Conservation (phyloP, 2,113 vertebrate species). For the Clarias gariepinus region DNA sequence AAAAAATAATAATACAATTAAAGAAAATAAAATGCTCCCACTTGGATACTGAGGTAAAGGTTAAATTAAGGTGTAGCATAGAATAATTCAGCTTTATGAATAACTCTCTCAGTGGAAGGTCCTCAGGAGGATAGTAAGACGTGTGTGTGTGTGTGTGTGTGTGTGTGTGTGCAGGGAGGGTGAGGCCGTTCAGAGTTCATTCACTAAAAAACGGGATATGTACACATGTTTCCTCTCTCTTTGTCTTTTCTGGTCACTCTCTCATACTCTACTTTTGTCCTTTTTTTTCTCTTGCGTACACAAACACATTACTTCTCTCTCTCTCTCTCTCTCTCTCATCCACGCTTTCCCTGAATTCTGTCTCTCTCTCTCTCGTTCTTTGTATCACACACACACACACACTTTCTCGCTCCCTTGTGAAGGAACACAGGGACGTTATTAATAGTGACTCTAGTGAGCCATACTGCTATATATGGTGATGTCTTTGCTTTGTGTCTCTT, state of each 20-base stretch:
- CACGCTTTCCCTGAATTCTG: slow-evolving; percentile 20
- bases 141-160: not conserved
- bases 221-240: not conserved
- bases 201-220: slow-evolving; percentile 5
- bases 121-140: not conserved
- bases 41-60: not conserved
- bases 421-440: slow-evolving; percentile 60
- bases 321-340: too few species aligned
- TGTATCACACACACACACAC: not conserved
- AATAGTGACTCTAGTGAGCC: slow-evolving; percentile 67
- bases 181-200: slow-evolving; percentile 20
- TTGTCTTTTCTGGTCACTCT: not conserved
- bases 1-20: not conserved
- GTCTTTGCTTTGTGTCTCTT: slow-evolving; percentile 54
- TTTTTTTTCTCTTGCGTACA: not conserved
- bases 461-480: slow-evolving; percentile 75
- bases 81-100: not conserved
- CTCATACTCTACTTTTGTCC: not conserved
- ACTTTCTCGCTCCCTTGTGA: slow-evolving; percentile 36
- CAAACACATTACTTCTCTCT: not conserved
- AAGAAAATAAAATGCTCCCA: not conserved
- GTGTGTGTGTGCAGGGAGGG: slow-evolving; percentile 18
- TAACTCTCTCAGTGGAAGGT: not conserved
- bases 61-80: not conserved
- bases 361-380: not conserved